Percentiles rank a stretch among this genome's conserved stretches.
Conservation (phyloP, 2,797 vertebrate species). For the Liparis tanakae region DNA sequence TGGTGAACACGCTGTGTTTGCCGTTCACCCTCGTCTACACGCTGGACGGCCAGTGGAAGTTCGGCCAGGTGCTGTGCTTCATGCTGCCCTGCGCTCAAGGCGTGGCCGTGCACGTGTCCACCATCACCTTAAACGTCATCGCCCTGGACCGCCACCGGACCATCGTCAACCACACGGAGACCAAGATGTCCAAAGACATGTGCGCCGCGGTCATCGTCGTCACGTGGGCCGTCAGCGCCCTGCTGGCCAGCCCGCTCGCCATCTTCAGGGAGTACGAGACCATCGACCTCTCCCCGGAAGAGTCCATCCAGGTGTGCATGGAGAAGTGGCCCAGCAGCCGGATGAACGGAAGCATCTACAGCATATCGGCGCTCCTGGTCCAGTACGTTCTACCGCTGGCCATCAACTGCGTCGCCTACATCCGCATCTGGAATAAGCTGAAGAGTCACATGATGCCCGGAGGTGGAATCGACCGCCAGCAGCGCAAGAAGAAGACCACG, state of each 20-base stretch:
- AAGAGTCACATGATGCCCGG: conserved; percentile 84
- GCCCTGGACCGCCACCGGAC: conserved; percentile 94
- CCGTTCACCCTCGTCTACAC: conserved; percentile 95
- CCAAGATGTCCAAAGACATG: conserved; percentile 92
- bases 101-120: conserved; percentile 93
- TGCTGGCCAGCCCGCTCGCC: conserved; percentile 93
- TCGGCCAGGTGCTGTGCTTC: conserved; percentile 87
- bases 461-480: conserved; percentile 78
- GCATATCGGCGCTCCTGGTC: conserved; percentile 88
- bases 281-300: conserved; percentile 85
- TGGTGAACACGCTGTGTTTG: conserved; percentile 93
- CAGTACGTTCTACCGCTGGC: conserved; percentile 91
- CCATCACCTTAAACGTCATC: conserved; percentile 93
- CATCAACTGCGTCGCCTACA: conserved; percentile 90
- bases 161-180: conserved; percentile 93
- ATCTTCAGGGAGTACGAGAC: conserved; percentile 93
- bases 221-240: conserved; percentile 90
- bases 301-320: conserved; percentile 89
- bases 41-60: conserved; percentile 90
- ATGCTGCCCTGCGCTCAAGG: conserved; percentile 93
- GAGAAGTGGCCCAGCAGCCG: conserved; percentile 92
- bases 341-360: conserved; percentile 89
- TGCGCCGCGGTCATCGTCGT: conserved; percentile 89
- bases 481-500: conserved; percentile 89
- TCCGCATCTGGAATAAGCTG: conserved; percentile 92